Conservation (phyloP, 2,113 vertebrate species). For the Terrapene triunguis region DNA sequence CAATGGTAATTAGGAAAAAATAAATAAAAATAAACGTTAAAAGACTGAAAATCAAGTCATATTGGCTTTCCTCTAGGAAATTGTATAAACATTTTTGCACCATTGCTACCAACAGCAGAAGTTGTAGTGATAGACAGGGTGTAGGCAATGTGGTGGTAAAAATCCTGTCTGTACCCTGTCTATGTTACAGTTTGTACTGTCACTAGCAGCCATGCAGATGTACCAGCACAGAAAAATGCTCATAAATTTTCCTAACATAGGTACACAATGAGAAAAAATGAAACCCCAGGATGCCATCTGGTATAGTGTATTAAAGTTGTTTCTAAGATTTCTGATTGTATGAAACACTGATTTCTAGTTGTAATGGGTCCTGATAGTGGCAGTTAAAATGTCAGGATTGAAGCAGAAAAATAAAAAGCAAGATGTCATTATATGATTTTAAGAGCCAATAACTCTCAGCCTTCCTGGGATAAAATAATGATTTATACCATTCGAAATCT, state of each 20-base stretch:
- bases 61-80: background rate
- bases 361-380: background rate
- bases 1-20: accelerated
- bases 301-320: background rate
- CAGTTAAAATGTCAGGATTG: background rate
- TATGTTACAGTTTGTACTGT: background rate
- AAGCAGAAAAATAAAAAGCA: background rate
- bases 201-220: background rate
- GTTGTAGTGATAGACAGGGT: background rate
- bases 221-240: background rate
- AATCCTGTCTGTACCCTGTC: background rate
- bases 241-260: background rate
- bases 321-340: background rate
- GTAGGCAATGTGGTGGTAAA: background rate
- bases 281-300: background rate
- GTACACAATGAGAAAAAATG: background rate
- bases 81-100: no score
- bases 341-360: background rate
- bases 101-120: no score
- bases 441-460: background rate
- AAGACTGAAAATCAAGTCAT: background rate
- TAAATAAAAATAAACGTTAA: background rate
- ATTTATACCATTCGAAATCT: background rate
- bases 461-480: background rate
- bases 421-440: background rate